Percentiles rank a stretch among this genome's conserved stretches.
phyloP scores from a whole-genome alignment of 1,140 invertebrate species.

The Brachionus plicatilis region DNA sequence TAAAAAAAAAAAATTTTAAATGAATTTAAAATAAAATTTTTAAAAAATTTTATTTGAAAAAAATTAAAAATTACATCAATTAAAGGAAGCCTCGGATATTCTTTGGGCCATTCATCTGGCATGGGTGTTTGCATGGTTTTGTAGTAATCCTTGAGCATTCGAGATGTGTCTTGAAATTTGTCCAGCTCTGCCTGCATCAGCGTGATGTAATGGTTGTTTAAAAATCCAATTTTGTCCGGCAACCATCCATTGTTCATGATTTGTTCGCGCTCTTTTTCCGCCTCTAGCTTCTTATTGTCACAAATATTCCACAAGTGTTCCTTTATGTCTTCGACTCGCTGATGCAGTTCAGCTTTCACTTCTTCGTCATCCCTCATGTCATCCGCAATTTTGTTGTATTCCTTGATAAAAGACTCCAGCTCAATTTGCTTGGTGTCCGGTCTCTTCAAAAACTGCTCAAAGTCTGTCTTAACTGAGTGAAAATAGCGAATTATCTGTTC shows the following conservation, averaged over 20 bases:
- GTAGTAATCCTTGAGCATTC: constrained; percentile 55
- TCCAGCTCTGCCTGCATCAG: constrained; percentile 54
- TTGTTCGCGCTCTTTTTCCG: constrained; percentile 50
- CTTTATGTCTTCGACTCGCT: constrained; percentile 53
- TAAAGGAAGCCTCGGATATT: constrained; percentile 51
- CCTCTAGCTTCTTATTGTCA: constrained; percentile 53
- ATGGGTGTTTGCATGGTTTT: constrained; percentile 53
- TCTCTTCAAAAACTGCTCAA: constrained; percentile 37
- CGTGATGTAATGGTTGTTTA: constrained; percentile 55
- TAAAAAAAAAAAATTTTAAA: not conserved
- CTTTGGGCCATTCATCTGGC: constrained; percentile 49
- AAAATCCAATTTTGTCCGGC: constrained; percentile 53
- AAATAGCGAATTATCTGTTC: constrained; percentile 54
- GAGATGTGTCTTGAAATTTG: constrained; percentile 52
- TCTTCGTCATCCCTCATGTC: constrained; percentile 56
- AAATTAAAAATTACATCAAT: constrained; percentile 47
- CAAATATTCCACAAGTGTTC: constrained; percentile 55
- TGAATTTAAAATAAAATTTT: too few relatives aligned
- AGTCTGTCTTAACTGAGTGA: constrained; percentile 49
- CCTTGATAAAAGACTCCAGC: constrained; percentile 38
- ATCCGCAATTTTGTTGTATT: constrained; percentile 54
- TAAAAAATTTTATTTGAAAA: not conserved
- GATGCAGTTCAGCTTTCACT: constrained; percentile 53
- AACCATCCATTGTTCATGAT: constrained; percentile 55
- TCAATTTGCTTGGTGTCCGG: constrained; percentile 36